Evolutionary conservation across 1,140 invertebrate species (phyloP).

Genomic region (Octopus sinensis): DNA sequence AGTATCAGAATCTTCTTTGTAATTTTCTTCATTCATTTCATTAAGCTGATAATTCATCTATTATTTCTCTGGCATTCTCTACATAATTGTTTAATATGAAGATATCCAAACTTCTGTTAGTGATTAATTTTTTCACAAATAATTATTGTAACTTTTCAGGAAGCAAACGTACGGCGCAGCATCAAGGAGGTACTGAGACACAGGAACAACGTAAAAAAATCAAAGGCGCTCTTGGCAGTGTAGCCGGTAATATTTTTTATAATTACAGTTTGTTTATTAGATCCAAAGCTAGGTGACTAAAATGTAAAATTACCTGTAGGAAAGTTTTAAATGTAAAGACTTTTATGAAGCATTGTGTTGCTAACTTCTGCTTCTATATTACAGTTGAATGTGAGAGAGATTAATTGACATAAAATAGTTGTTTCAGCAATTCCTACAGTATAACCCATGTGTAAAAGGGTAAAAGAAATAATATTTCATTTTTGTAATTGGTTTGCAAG

Average conservation of each 20-base stretch:
- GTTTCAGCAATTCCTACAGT: background rate
- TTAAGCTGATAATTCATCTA: no score
- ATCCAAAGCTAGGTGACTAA: background rate
- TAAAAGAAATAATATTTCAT: no score
- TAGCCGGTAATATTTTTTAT: slow-evolving; percentile 1
- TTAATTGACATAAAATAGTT: background rate
- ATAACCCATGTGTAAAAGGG: no score
- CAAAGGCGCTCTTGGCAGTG: slow-evolving; percentile 27
- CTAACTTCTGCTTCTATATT: background rate
- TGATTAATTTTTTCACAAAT: no score
- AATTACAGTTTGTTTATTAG: background rate
- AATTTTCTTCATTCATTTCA: no score
- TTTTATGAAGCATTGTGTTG: background rate
- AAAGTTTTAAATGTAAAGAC: background rate
- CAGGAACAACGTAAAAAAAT: slow-evolving; percentile 24
- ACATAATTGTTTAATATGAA: no score
- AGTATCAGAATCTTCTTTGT: no score
- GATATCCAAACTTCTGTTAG: no score
- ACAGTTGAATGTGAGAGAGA: background rate
- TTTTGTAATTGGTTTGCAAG: no score
- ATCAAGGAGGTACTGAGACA: background rate
- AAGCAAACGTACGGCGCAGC: slow-evolving; percentile 1
- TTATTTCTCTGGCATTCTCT: no score
- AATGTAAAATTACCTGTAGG: background rate
- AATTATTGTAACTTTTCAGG: background rate